Evolutionary conservation across 2,113 vertebrate genomes (phyloP).

Genomic region (Xenus cinereus): DNA sequence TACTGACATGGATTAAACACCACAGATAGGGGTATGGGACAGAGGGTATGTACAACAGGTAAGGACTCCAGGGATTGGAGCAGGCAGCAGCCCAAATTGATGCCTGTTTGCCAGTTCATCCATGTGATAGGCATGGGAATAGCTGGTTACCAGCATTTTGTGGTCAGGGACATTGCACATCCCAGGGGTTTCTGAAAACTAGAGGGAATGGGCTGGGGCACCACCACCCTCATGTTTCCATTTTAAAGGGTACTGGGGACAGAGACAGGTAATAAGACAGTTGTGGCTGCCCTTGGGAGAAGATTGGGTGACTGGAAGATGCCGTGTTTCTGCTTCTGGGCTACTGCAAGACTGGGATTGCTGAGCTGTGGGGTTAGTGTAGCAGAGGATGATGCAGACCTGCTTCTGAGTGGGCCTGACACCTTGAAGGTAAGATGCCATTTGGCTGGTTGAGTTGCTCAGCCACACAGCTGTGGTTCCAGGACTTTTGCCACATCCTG

Average conservation of each 20-base stretch:
- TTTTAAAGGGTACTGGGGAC: background rate
- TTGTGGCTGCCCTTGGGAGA: background rate
- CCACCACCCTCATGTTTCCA: background rate
- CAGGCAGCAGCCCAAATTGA: background rate
- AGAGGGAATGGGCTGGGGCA: background rate
- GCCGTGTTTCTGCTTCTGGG: background rate
- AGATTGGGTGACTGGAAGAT: background rate
- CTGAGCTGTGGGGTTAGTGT: background rate
- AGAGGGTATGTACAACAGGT: background rate
- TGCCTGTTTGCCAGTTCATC: background rate
- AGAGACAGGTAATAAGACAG: background rate
- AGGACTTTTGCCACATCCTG: background rate
- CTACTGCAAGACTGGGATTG: background rate
- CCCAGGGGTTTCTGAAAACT: rapidly evolving
- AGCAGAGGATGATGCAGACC: background rate
- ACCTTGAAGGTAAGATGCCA: background rate
- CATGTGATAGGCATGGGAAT: background rate
- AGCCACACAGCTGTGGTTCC: background rate
- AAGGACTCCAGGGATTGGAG: background rate
- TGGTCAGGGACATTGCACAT: background rate
- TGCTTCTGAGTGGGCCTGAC: background rate
- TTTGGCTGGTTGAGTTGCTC: background rate
- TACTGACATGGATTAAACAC: background rate
- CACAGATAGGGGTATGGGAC: background rate
- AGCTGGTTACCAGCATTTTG: background rate